Base-by-base conservation (phyloP, 1,140 invertebrate genomes). In the Pseudobourletiella spinata region DNA sequence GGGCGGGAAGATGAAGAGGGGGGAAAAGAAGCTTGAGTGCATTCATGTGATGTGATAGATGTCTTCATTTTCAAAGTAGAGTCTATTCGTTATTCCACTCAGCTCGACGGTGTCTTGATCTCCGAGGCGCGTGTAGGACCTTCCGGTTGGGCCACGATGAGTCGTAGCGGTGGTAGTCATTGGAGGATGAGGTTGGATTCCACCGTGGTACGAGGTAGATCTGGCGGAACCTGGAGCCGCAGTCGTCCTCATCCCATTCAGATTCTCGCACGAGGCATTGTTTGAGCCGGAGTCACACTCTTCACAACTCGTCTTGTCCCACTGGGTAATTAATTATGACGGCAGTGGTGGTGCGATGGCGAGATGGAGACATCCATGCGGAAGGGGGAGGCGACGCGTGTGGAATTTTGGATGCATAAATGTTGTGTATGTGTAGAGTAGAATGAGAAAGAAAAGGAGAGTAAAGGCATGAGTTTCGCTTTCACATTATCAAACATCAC, bases 21-120 rank as follows among this genome's bases (percentile, higher is more conserved):
- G n/a, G n/a, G n/a, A n/a, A n/a, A n/a, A n/a, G n/a, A n/a, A n/a
- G n/a, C n/a, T n/a, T n/a, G n/a, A n/a, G n/a, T n/a, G n/a, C n/a
- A 35, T 59, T 65, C 58, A 68, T 20, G 62, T 68, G 51, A 68
- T 68, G 63, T 68, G 67, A 60, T 68, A 68, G 52, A 68, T 64
- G 44, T 68, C 59, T 68, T 64, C 67, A 64, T 65, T 62, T 48
- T 68, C 63, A 56, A 65, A 68, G 61, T 68, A 68, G n/a, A 68
- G 59, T 63, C 63, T 59, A 50, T 68, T 68, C 30, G 59, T 65
- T 52, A 68, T 68, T 65, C 67, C 67, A 48, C 66, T 67, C 58
- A 68, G 64, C 61, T 68, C 67, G 28, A 68, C 60, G 50, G 65
- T 56, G 62, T 67, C 66, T 60, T 51, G 48, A 35, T 59, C 62